Base-by-base conservation (phyloP, 2,888 invertebrate species). In the Chymomyza procnemis region DNA sequence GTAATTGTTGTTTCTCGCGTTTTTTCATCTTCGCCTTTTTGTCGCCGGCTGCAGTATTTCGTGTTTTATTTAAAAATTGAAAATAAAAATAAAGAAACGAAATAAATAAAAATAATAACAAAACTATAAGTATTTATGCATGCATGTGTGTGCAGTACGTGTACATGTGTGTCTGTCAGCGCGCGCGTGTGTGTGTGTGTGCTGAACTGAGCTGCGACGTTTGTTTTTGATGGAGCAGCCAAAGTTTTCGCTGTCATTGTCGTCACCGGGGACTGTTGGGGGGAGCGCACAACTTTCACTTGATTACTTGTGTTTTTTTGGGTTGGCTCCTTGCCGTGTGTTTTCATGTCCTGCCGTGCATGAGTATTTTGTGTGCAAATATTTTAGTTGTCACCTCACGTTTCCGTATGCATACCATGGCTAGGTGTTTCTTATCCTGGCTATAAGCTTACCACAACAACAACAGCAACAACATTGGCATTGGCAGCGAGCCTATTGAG, bases 321-420 rank as follows among this genome's bases (percentile, higher is more conserved):
- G n/a, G n/a, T n/a, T 14, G 56, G 18, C 26, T 58, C 18, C 18
- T 58, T 16, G 58, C 30, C 18, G 26, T 18, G 26, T 30, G 5
- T 34, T 4, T 14, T 57, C 30, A 8, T 26, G 22, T 22, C 8
- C 56, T 57, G 9, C 26, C 30, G 8, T 1, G 16, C 34, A 57
- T 57, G n/a, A 26, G n/a, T 16, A 58, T 34, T 59, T n/a, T 19
- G 47, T 12, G 47, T 47, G 59, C 46, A 41, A 58, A 58, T 59
- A 47, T 59, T 59, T 48, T 59, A 59, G 21, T 59, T 59, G 59
- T 9, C 47, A 19, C n/a, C 46, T 41, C 54, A 54, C 54, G 22
- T 21, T 19, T 54, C 54, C 14, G 8, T 8, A 26, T 6, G 8
- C 26, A 26, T 26, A 26, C 26, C 8, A 26, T 54, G 54, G n/a